Base-by-base conservation (phyloP, 2,113 vertebrate species). In the Sclerurus mexicanus region DNA sequence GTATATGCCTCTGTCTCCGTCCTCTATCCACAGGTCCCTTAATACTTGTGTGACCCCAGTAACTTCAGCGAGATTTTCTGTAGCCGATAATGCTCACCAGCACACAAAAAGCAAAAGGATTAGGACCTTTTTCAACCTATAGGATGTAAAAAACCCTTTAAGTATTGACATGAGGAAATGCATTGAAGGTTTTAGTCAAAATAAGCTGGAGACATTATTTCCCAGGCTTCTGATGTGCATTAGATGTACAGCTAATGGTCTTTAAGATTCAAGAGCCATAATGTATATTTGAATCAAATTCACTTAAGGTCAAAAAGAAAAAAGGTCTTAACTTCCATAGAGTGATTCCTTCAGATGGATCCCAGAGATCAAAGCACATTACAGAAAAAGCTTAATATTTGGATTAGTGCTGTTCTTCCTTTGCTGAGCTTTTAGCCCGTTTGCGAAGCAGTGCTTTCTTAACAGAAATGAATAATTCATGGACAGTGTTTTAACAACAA, bases 331-430 rank as follows among this genome's bases (percentile, higher is more conserved):
- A 93, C 93, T 97, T 97, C 86, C 83, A 95, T 90, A 90, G 93
- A 93, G 87, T 79, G 73, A 93, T 97, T 92, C 62, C 90, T 97
- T 97, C 91, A 97, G 95, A 90, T 93, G 92, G 92, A 95, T 97
- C 97, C 95, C 23, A 27, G 95, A 97, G 95, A 98, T 98, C 97
- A 98, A 97, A 98, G 97, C 9, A 4, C 90, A 47, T 95, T 97
- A 94, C 67, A 95, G 91, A 93, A 92, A 96, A 96, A 97, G 92
- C 96, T 98, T 97, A 98, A 95, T 97, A 97, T 98, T 98, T 97
- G 92, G 95, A 97, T 97, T 97, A 97, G 91, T 91, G 66, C 23
- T 92, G 87, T 95, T 96, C 94, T 96, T 97, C 92, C 93, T 94
- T 96, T 95, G 80, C 80, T 96, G 94, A 96, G 95, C 96, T 98